Percentiles rank a stretch among this genome's conserved stretches.
phyloP scores from a whole-genome alignment of 2,797 vertebrate genomes.

The Channallabes apus region DNA sequence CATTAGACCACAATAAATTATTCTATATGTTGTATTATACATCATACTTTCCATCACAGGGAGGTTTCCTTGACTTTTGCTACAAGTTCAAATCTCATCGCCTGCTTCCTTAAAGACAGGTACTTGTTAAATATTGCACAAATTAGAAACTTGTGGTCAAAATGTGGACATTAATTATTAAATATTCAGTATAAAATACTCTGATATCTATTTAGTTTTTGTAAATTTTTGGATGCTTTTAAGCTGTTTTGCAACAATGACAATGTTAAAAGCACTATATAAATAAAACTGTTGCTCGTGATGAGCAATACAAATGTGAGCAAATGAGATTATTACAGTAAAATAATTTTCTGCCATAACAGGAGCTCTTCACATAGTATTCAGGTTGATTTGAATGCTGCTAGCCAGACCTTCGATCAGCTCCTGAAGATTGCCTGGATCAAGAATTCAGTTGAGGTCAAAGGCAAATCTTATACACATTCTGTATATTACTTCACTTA shows the following conservation, averaged over 20 bases:
- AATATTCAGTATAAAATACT: neutral
- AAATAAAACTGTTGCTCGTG: too few species aligned
- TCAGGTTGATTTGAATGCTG: constrained; percentile 67
- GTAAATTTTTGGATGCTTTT: neutral
- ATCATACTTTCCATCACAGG: constrained; percentile 53
- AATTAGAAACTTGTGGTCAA: neutral
- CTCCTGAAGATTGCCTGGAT: constrained; percentile 66
- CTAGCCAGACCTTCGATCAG: constrained; percentile 60
- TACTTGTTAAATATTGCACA: constrained; percentile 35
- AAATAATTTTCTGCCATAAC: neutral
- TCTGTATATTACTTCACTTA: neutral
- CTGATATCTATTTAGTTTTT: neutral
- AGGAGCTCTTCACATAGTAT: constrained; percentile 42
- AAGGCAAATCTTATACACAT: neutral
- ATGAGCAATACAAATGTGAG: neutral
- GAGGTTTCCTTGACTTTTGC: constrained; percentile 62
- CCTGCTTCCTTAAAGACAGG: constrained; percentile 67
- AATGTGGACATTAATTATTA: neutral
- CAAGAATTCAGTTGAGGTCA: constrained; percentile 60
- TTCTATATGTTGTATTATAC: too few species aligned
- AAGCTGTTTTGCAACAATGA: too few species aligned
- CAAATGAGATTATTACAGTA: too few species aligned
- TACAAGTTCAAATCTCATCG: constrained; percentile 71
- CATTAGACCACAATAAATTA: neutral
- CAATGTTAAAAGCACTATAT: too few species aligned